Conservation (phyloP, 2,113 vertebrate genomes). For the Phalacrocorax aristotelis region DNA sequence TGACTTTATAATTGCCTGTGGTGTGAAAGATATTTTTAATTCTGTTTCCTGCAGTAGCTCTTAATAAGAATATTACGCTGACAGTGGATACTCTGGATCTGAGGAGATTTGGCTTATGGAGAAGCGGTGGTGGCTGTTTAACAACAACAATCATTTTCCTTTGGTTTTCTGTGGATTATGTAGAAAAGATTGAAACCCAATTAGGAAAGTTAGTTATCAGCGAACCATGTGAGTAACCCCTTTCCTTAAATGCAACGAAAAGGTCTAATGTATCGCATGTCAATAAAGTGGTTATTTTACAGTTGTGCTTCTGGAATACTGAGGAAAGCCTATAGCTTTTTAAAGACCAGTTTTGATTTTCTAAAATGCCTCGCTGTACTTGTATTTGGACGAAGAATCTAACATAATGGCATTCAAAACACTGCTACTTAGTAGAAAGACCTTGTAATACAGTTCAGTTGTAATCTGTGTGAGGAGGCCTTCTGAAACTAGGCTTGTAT, state of each 20-base stretch:
- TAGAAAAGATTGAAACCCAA: slow-evolving; percentile 70
- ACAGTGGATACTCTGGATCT: slow-evolving; percentile 73
- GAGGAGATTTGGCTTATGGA: slow-evolving; percentile 78
- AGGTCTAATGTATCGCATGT: neutral
- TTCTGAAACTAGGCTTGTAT: neutral
- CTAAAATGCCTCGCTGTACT: neutral
- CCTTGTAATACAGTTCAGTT: neutral
- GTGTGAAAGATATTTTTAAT: neutral
- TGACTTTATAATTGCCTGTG: neutral
- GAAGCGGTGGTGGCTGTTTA: slow-evolving; percentile 21
- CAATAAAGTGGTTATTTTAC: neutral
- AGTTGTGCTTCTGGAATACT: neutral
- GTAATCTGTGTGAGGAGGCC: neutral
- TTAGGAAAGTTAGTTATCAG: slow-evolving; percentile 56
- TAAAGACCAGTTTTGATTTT: neutral
- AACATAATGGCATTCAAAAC: neutral
- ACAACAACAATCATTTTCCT: slow-evolving; percentile 75
- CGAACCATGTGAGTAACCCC: slow-evolving; percentile 71
- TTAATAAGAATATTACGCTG: slow-evolving; percentile 64
- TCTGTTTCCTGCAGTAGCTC: slow-evolving; percentile 65
- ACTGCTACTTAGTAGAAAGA: neutral
- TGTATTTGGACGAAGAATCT: neutral
- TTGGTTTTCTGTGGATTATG: slow-evolving; percentile 78
- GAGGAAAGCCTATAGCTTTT: neutral
- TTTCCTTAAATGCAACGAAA: neutral